Evolutionary conservation across 2,888 invertebrate species (phyloP), one percentile per base, ranked within the genome.

Genomic region (Macrophya alboannulata): DNA sequence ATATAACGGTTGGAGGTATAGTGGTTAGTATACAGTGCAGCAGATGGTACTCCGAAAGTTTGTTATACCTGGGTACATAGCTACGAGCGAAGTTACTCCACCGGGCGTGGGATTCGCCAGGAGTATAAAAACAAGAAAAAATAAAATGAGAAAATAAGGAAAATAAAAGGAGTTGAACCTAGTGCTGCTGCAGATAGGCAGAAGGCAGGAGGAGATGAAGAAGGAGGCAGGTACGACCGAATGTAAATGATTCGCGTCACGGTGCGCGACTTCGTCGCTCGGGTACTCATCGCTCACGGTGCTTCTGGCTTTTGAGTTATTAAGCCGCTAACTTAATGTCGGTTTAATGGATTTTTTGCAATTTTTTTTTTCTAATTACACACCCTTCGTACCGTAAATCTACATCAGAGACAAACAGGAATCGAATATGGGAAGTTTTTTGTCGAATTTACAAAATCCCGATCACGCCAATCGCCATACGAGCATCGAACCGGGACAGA

Each of bases 171-270:
- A 77, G 25, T 12, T 21, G 51, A 51, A 77, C 68, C 76, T 77
- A 62, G n/a, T 45, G 43, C 72, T 45, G 43, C 45, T 21, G 72
- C 45, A 43, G 17, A 48, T 37, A 77, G 77, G 8, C 25, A 45
- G 17, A 68, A 12, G 17, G 17, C 3, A 65, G 15, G 31, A 48
- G 21, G 8, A 31, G 59, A 68, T n/a, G 9, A 48, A 6, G 68
- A 62, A 79, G 59, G 15, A 40, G 55, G 12, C 9, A 31, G 40
- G 6, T 37, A 74, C n/a, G 79, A 45, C 65, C 71, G 17, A 85
- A 85, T 85, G 77, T 85, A 85, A 85, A 85, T 68, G 65, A 83
- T 82, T 62, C 51, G 55, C 85, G 85, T 85, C 85, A 85, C 85
- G 85, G 79, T 85, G 71, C 45, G 71, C 85, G 85, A 51, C 48